Evolutionary conservation across 2,888 invertebrate genomes (phyloP).

Genomic region (Nipponacmea schrenckii): DNA sequence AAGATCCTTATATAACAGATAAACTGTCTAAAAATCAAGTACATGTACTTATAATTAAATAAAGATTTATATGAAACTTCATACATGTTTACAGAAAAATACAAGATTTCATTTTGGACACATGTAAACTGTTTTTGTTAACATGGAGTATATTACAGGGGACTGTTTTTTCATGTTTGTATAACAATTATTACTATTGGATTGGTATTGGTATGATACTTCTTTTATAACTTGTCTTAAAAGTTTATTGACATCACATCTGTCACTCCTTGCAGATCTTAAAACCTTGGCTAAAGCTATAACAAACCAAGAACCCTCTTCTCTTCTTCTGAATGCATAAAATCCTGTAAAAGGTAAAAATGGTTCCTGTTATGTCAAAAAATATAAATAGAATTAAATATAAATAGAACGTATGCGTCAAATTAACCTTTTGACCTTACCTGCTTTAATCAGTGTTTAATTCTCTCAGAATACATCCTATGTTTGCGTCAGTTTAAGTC

Average conservation of each 20-base stretch:
- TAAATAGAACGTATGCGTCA: no score
- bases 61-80: no score
- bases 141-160: conserved; percentile 33
- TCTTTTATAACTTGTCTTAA: conserved; percentile 30
- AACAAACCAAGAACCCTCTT: conserved; percentile 38
- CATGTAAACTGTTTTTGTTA: conserved; percentile 34
- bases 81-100: no score
- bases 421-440: no score
- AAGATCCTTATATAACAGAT: no score
- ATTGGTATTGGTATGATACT: conserved; percentile 30
- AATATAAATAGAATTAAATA: no score
- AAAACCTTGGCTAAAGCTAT: conserved; percentile 31
- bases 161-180: conserved; percentile 36
- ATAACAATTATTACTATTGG: conserved; percentile 25
- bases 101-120: not conserved
- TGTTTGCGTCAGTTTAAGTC: no score
- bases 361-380: no score
- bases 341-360: conserved; percentile 24
- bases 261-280: conserved; percentile 13
- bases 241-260: conserved; percentile 25
- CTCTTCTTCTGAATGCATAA: conserved; percentile 37
- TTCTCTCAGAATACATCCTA: no score
- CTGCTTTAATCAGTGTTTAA: no score
- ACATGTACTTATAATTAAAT: no score
- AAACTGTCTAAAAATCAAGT: no score